phyloP scores from a whole-genome alignment of 2,113 vertebrate genomes.

The Stigmatopora nigra region DNA sequence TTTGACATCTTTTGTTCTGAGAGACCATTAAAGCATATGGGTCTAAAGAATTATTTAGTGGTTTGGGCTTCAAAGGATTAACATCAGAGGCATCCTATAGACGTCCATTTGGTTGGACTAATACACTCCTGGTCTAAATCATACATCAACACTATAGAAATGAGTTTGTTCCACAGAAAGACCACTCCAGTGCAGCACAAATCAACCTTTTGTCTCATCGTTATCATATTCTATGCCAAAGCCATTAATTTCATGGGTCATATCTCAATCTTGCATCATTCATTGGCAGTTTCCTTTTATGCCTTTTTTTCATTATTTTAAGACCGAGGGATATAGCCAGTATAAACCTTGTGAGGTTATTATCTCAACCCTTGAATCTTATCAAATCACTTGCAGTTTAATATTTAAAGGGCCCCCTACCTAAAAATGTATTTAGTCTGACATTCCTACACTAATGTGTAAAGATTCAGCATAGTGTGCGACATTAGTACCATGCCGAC shows the following conservation, averaged over 20 bases:
- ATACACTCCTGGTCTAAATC: slow-evolving; percentile 41
- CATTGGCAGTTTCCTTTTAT: slow-evolving; percentile 19
- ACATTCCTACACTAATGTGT: neutral
- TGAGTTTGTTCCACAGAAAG: slow-evolving; percentile 38
- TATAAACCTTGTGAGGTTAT: neutral
- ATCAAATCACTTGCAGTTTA: neutral
- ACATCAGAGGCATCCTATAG: slow-evolving; percentile 17
- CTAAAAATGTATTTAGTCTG: neutral
- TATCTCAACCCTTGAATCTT: neutral
- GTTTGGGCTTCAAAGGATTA: too few relatives aligned
- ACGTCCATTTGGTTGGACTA: slow-evolving; percentile 50
- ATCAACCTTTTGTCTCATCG: slow-evolving; percentile 43
- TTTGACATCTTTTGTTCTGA: too few relatives aligned
- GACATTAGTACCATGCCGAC: neutral
- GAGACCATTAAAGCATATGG: too few relatives aligned
- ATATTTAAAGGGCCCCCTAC: neutral
- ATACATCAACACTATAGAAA: slow-evolving; percentile 52
- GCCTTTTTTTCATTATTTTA: neutral
- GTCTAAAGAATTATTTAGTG: too few relatives aligned
- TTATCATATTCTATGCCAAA: slow-evolving; percentile 44
- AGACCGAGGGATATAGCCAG: neutral
- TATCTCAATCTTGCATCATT: slow-evolving; percentile 21
- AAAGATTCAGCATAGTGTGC: neutral
- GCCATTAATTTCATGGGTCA: slow-evolving; percentile 44
- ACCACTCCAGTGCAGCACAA: slow-evolving; percentile 20